Evolutionary conservation across 2,797 vertebrate genomes (phyloP), one percentile per base, ranked within the genome.

Genomic region (Coluber constrictor): DNA sequence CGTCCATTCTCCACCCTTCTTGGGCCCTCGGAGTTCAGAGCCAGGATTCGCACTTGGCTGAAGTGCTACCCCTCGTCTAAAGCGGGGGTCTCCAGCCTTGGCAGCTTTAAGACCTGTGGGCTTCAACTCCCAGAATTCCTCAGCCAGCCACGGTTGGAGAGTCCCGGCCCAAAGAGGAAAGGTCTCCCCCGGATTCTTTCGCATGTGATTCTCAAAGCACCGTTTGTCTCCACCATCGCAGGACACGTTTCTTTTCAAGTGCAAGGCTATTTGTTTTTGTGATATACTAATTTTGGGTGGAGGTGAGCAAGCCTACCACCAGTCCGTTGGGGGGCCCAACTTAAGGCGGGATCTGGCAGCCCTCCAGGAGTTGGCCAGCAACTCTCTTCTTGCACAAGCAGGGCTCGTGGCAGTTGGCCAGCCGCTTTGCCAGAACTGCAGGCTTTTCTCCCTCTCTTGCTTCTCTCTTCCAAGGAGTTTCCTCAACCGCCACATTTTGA

Each of bases 241-340:
- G n/a, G 25, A 13, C 16, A 11, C 3, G 11, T 8, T 43, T 43
- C 7, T 57, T 79, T 63, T n/a, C 4, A 37, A 20, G 59, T 1
- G 87, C 27, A 27, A 20, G 51, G 47, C 74, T 59, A 4, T 20
- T 83, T 55, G 37, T 55, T 59, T 59, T 25, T 60, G 54, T 11
- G 12, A 60, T 8, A 4, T 51, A 5, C 5, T 15, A 0, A 3
- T 15, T 54, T 9, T 23, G 56, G 32, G 43, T 20, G 9, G 61
- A 3, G 51, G 43, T 1, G 37, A 5, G 25, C 3, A 4, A 43
- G 25, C 0, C 4, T 9, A 57, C 56, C 3, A 66, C 56, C 3
- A 23, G 23, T 27, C 32, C 0, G 1, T 29, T 16, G 13, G 61
- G 23, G 20, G 47, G 20, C 4, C 7, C 2, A 1, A 1, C 1